phyloP scores from a whole-genome alignment of 2,113 vertebrate genomes.

The Aspiorhynchus laticeps region DNA sequence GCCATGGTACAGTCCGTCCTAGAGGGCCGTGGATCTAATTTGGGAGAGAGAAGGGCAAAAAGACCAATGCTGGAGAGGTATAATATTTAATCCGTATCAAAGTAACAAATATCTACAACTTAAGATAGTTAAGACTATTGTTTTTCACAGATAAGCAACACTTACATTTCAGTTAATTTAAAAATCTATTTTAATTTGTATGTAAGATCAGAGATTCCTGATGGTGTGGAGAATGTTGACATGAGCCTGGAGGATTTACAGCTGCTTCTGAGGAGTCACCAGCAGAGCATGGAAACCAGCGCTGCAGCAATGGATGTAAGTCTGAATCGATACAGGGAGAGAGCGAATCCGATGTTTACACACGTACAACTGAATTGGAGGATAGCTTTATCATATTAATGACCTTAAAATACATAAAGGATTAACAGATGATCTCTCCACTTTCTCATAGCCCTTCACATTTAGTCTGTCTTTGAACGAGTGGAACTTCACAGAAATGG shows the following conservation, averaged over 20 bases:
- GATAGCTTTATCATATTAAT: neutral
- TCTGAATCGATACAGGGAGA: slow-evolving; percentile 50
- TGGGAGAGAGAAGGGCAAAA: slow-evolving; percentile 80
- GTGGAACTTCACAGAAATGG: slow-evolving; percentile 87
- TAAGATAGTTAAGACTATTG: neutral
- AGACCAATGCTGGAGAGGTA: slow-evolving; percentile 80
- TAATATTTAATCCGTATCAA: slow-evolving; percentile 79
- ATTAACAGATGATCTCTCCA: neutral
- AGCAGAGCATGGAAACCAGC: slow-evolving; percentile 78
- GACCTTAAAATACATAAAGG: neutral
- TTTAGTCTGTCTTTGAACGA: slow-evolving; percentile 82
- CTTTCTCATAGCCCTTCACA: slow-evolving; percentile 79
- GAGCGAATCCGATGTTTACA: neutral
- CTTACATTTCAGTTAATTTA: slow-evolving; percentile 79
- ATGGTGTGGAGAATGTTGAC: slow-evolving; percentile 80
- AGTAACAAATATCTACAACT: neutral
- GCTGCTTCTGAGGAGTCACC: slow-evolving; percentile 85
- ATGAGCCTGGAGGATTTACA: slow-evolving; percentile 89
- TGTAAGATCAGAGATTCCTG: slow-evolving; percentile 78
- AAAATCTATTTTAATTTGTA: neutral
- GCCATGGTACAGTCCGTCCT: slow-evolving; percentile 94
- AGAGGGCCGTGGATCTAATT: slow-evolving; percentile 82
- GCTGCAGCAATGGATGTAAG: slow-evolving; percentile 65
- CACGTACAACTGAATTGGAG: neutral
- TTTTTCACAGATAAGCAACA: neutral